These are phyloP conservation scores for Procambarus virginalis DNA, from an alignment of 1,140 invertebrate genomes.

Conservation along the genomic window DNA sequence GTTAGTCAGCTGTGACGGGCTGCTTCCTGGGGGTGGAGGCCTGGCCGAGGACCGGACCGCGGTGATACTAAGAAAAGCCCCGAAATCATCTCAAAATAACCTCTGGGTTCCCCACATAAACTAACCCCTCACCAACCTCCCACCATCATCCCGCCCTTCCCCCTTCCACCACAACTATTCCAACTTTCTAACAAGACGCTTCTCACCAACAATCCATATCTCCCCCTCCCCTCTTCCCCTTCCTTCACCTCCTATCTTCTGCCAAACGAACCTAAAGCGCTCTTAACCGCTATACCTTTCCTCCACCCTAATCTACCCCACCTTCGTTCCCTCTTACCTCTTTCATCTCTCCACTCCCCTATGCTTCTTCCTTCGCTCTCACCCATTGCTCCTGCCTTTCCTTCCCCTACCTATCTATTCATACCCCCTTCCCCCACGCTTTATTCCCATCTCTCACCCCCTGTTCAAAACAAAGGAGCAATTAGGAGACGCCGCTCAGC, in stretches of 20 bases:
- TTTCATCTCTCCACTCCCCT: background rate
- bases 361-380: background rate
- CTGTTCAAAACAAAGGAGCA: constrained; percentile 15
- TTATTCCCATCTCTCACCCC: background rate
- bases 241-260: background rate
- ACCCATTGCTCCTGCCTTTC: background rate
- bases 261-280: no score
- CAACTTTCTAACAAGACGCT: background rate
- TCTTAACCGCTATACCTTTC: background rate
- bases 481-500: constrained; percentile 29
- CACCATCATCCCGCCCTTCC: no score
- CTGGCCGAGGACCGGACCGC: no score
- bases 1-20: no score
- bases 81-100: no score
- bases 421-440: background rate
- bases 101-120: no score
- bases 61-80: no score
- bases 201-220: background rate
- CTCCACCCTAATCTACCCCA: no score
- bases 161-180: background rate
- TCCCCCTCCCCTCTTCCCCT: background rate
- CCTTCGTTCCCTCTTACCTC: background rate
- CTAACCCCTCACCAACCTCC: background rate
- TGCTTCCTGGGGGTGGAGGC: no score
- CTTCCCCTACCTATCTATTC: no score